Evolutionary conservation across 2,888 invertebrate species (phyloP).

Genomic region (Drosophila nigricruria): DNA sequence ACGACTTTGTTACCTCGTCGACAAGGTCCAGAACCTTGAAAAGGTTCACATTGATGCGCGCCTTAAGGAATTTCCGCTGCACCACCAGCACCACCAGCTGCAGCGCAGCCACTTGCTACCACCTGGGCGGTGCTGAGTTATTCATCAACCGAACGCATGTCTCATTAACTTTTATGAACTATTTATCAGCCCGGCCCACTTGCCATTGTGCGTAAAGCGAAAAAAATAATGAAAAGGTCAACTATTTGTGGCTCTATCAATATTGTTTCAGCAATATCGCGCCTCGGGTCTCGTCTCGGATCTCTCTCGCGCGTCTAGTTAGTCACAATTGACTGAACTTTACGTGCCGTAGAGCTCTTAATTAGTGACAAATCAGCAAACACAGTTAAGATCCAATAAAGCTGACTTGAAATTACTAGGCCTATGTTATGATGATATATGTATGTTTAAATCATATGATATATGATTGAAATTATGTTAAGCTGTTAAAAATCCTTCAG

Average conservation of each 20-base stretch:
- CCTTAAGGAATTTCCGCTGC: constrained; percentile 64
- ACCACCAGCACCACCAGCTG: constrained; percentile 4
- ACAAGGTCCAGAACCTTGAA: constrained; percentile 67
- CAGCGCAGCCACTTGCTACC: constrained; percentile 2
- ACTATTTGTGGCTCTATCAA: constrained; percentile 45
- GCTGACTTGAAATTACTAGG: not conserved
- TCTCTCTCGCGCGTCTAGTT: constrained; percentile 16
- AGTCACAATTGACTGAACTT: constrained; percentile 32
- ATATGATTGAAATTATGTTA: too few species aligned
- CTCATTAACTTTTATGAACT: constrained; percentile 57
- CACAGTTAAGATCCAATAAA: constrained; percentile 25
- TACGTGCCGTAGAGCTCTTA: constrained; percentile 35
- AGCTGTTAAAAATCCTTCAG: too few species aligned
- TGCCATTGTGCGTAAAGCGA: constrained; percentile 17
- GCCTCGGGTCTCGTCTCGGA: constrained; percentile 9
- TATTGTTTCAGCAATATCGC: constrained; percentile 15
- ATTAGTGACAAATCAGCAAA: constrained; percentile 67
- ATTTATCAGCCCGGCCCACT: constrained; percentile 15
- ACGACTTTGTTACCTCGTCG: constrained; percentile 47
- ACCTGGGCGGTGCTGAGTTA: constrained; percentile 21
- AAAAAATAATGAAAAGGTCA: constrained; percentile 40
- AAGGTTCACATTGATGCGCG: constrained; percentile 35
- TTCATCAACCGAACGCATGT: constrained; percentile 28
- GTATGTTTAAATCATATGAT: too few species aligned
- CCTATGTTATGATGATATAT: not conserved